Base-by-base conservation (phyloP, 2,888 invertebrate species). In the Blastobasis adustella region DNA sequence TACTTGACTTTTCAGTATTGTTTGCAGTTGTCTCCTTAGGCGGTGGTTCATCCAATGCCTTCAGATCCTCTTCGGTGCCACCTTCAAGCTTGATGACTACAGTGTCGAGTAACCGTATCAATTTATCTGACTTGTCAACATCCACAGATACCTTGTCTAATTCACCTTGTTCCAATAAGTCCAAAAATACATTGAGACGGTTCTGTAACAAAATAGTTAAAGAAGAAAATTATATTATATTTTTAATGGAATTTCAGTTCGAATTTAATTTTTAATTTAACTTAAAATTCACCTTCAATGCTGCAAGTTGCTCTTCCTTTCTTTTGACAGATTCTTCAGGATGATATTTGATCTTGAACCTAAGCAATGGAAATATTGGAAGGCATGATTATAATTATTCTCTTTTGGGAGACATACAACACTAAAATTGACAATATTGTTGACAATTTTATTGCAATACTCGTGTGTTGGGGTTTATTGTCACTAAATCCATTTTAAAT, bases 301-400 rank as follows among this genome's bases (percentile, higher is more conserved):
- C 94, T 52, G 90, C 84, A 52, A 93, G 88, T 67, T 97, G 96
- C 71, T 98, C 98, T 10, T 96, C 95, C 79, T 95, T 96, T 52
- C 96, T 90, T 79, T 95, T 97, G 40, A 95, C 91, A 50, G 96
- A 96, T 73, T 99, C 98, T 80, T 98, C 97, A 4, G 99, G 99
- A 81, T 99, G 99, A 76, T 99, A 99, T 90, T 99, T 99, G 66
- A 96, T 93, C 88, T 98, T 98, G 91, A 99, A 99, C 99, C 99
- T 99, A 88, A 54, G 74, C 62, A 71, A 72, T 60, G 61, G 51
- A 50, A 52, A 23, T 23, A 23, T 23, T 23, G 23, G 23, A 23
- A 23, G 23, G 23, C 23, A 23, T 23, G 23, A 23, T 23, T 23
- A 23, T 23, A 23, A 23, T 23, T 23, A 23, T 23, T 23, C 23